Percentiles rank a stretch among this genome's conserved stretches.
These are phyloP conservation scores for Microcebus lehilahytsara DNA, from an alignment of 2,113 vertebrate genomes.

Conservation along the genomic window DNA sequence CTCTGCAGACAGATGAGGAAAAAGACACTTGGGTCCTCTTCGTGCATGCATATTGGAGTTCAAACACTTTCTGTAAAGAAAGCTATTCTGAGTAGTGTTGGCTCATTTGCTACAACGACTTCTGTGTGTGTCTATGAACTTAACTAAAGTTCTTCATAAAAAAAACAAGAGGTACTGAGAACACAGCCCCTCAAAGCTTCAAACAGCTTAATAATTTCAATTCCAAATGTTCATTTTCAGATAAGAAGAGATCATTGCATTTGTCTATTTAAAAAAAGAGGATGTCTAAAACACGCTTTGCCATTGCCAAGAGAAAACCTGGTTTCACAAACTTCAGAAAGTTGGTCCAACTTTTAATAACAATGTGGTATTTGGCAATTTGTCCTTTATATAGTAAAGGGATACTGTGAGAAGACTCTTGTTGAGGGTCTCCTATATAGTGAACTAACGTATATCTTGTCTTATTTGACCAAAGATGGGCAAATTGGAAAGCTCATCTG, in stretches of 20 bases:
- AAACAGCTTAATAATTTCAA: background rate
- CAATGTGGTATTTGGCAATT: background rate
- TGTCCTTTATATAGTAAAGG: background rate
- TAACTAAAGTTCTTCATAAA: background rate
- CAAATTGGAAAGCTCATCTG: background rate
- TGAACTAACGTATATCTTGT: background rate
- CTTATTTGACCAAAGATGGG: background rate
- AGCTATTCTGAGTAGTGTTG: background rate
- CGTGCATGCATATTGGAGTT: background rate
- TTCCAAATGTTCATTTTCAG: background rate
- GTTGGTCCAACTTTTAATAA: background rate
- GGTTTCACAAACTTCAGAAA: background rate
- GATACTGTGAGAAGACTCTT: background rate
- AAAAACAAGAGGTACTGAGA: background rate
- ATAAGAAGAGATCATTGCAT: background rate
- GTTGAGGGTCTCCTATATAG: background rate
- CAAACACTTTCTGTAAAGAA: background rate
- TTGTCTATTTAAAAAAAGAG: background rate
- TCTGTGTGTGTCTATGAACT: background rate
- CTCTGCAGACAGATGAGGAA: slow-evolving; percentile 18
- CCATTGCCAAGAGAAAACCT: background rate
- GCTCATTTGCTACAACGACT: background rate
- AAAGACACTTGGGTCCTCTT: background rate
- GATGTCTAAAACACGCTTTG: background rate
- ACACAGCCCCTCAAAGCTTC: background rate